Percentiles rank a stretch among this genome's conserved stretches.
These are phyloP conservation scores for Pica pica DNA, from an alignment of 2,113 vertebrate species.

Conservation along the genomic window DNA sequence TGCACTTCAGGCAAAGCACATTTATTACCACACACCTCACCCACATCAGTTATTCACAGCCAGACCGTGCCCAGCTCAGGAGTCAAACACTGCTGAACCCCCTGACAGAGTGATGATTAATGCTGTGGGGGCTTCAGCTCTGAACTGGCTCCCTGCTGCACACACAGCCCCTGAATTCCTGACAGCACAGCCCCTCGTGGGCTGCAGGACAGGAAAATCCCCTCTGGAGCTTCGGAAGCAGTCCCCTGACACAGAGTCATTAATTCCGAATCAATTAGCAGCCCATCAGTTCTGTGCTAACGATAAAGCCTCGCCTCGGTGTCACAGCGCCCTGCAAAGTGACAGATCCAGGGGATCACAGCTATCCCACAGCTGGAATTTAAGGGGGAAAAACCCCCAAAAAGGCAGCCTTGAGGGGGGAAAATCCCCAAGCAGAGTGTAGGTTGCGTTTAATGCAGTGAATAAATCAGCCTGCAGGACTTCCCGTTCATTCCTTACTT, in stretches of 20 bases:
- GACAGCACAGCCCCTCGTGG: background rate
- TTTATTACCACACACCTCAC: background rate
- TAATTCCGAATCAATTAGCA: background rate
- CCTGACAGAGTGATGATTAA: background rate
- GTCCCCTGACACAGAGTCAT: background rate
- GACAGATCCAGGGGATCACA: background rate
- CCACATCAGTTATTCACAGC: background rate
- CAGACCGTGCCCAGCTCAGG: background rate
- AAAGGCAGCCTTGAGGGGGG: background rate
- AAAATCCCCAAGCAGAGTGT: fast-evolving
- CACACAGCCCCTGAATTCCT: background rate
- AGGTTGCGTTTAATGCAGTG: background rate
- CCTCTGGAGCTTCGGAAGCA: background rate
- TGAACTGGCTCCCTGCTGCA: background rate
- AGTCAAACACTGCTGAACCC: background rate
- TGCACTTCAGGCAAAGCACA: background rate
- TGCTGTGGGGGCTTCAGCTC: background rate
- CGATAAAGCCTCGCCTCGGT: background rate
- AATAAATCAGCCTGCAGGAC: background rate
- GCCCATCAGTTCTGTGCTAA: background rate
- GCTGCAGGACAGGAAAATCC: background rate
- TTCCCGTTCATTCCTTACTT: background rate
- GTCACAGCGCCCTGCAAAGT: background rate
- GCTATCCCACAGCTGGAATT: background rate
- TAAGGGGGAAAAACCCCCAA: background rate